Evolutionary conservation across 2,113 vertebrate genomes (phyloP), one percentile per base, ranked within the genome.

Genomic region (Bagarius yarrelli): DNA sequence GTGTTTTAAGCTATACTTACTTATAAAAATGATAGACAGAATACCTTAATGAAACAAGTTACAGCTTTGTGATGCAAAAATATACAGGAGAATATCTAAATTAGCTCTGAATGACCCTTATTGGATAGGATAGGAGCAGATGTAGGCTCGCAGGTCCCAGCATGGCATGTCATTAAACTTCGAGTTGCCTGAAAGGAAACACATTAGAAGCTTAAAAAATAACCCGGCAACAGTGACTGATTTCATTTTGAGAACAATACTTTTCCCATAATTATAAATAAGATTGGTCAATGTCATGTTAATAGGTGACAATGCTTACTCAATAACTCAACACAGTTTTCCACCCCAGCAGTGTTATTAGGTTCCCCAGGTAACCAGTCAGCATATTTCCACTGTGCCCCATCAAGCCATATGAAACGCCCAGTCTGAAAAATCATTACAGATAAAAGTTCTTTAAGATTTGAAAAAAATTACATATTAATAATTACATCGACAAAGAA

Each of bases 321-420:
- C 57, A 89, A 60, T 30, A 90, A 13, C 55, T 90, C 90, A 34
- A 91, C 8, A 59, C 90, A 92, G 11, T 90, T 4, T 70, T 91
- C 86, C 55, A 61, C 1, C 14, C 56, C n/a, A 14, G 75, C 0
- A 13, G 80, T 82, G 84, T 89, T 15, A 25, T 85, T 90, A 55
- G 90, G 89, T 36, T 91, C 85, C 15, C 87, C 89, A 15, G 0
- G 0, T 59, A 86, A 75, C 90, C 90, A 92, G 30, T 89, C 87
- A 56, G 78, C 69, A 47, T 90, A 90, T 21, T 1, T 13, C 90
- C 90, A 91, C 0, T 2, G 63, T 23, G 87, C 81, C 40, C 90
- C 88, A 8, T 92, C 90, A 88, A 89, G 63, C 91, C 91, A 92
- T 83, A 86, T 23, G 12, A 92, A 92, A 56, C 80, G 76, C 8